Evolutionary conservation across 1,140 invertebrate species (phyloP).

Genomic region (Drosophila insularis): DNA sequence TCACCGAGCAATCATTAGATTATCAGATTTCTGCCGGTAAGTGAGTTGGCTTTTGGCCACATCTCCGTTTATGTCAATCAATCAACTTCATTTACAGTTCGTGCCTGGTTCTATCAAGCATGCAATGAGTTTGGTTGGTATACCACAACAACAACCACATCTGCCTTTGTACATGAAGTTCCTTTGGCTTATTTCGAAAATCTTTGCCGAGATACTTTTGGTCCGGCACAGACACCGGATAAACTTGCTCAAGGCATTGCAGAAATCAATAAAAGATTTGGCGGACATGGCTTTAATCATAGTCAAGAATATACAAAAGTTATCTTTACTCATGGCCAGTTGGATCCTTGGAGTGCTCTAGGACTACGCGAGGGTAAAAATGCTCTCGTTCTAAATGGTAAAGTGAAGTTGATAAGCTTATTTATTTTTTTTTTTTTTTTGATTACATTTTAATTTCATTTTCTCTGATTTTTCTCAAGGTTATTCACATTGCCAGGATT

Average conservation of each 20-base stretch:
- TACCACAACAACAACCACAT: conserved; percentile 39
- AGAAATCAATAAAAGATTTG: conserved; percentile 85
- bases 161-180: conserved; percentile 84
- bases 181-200: conserved; percentile 84
- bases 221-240: conserved; percentile 65
- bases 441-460: conserved; percentile 28
- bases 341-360: conserved; percentile 85
- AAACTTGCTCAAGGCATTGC: conserved; percentile 83
- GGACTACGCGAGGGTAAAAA: conserved; percentile 52
- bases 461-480: conserved; percentile 39
- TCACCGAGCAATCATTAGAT: conserved; percentile 31
- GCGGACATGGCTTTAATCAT: conserved; percentile 83
- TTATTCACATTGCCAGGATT: conserved; percentile 68
- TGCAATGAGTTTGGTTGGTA: conserved; percentile 90
- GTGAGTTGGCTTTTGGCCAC: not conserved
- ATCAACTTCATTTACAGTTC: conserved; percentile 53
- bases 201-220: conserved; percentile 87
- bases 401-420: conserved; percentile 21
- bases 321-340: conserved; percentile 86
- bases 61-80: conserved; percentile 9
- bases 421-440: conserved; percentile 4
- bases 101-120: conserved; percentile 88
- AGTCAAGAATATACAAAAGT: conserved; percentile 78
- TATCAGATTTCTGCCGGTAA: conserved; percentile 53
- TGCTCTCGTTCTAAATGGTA: conserved; percentile 69